phyloP scores from a whole-genome alignment of 2,888 invertebrate genomes.

The Diploptera punctata region DNA sequence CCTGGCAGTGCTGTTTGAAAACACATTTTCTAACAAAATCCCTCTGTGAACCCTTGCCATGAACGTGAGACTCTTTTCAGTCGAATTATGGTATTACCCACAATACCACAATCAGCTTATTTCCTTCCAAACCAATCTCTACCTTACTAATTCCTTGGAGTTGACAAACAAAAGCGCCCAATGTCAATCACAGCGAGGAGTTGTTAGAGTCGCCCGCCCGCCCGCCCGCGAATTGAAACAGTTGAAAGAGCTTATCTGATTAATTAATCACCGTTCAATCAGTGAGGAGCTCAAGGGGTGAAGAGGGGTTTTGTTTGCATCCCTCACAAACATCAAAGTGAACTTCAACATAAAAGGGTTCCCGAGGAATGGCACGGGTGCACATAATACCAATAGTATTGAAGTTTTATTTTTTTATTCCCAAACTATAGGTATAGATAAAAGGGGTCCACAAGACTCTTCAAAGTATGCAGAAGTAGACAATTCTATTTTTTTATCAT shows the following conservation, averaged over 20 bases:
- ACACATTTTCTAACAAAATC: conserved; percentile 17
- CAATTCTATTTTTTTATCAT: conserved; percentile 4
- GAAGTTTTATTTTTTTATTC: conserved; percentile 17
- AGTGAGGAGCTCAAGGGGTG: conserved; percentile 26
- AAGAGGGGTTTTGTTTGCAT: conserved; percentile 24
- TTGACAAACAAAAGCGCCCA: conserved; percentile 15
- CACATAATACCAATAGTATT: conserved; percentile 6
- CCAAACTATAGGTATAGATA: conserved; percentile 20
- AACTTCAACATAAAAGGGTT: conserved; percentile 41
- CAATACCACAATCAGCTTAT: conserved; percentile 36
- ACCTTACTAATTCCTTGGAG: conserved; percentile 27
- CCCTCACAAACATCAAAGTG: conserved; percentile 40
- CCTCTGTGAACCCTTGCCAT: not conserved
- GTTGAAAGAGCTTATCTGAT: conserved; percentile 44
- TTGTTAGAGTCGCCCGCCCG: conserved; percentile 14
- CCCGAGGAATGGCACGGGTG: conserved; percentile 21
- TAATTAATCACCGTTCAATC: conserved; percentile 45
- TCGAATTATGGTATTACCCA: conserved; percentile 32
- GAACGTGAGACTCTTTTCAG: conserved; percentile 19
- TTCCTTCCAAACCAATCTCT: conserved; percentile 13
- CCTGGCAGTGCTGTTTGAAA: not conserved
- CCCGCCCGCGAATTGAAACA: conserved; percentile 37
- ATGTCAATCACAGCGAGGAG: conserved; percentile 12
- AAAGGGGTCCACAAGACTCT: conserved; percentile 34
- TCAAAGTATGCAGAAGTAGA: conserved; percentile 27